Evolutionary conservation across 2,888 invertebrate species (phyloP), one percentile per base, ranked within the genome.

Genomic region (Mesochorus sp.): DNA sequence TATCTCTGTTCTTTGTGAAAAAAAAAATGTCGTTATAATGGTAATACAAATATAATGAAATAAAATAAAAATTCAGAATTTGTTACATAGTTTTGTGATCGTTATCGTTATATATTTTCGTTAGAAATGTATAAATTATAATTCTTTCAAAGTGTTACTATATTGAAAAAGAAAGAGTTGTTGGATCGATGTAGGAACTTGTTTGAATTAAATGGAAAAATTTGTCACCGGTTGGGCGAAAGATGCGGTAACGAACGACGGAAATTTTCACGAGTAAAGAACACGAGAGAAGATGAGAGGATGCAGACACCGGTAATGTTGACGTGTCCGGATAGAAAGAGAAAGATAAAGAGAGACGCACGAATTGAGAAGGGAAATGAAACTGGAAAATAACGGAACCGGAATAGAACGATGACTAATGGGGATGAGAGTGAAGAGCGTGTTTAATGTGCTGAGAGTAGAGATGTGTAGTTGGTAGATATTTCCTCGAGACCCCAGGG

Each of bases 341-440:
- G 28, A n/a, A 5, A 39, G 6, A 51, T 3, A 42, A 28, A 39
- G 26, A 1, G 39, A 24, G 49, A 59, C 24, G 59, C 21, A 68
- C 37, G 19, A 49, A 64, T 19, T 57, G 51, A 71, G 66, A n/a
- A n/a, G 12, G 64, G 71, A 76, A 71, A 76, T 76, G 76, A 53
- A 71, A 71, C 49, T 57, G 37, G 39, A 76, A 76, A 76, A 71
- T 76, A 76, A 59, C 49, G 66, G 76, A 71, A 66, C 59, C 76
- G 59, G 64, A 76, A 71, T 66, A 51, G 71, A 76, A 71, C 71
- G 62, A 66, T 76, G 76, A 76, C 64, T 76, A 76, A 71, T 76
- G 70, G 31, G 55, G 14, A 66, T 37, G 28, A 49, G 51, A 66
- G 57, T 49, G 21, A 44, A 28, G 59, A 53, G 44, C 28, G 21